Conservation (phyloP, 1,140 invertebrate species). For the Anadara kagoshimensis region DNA sequence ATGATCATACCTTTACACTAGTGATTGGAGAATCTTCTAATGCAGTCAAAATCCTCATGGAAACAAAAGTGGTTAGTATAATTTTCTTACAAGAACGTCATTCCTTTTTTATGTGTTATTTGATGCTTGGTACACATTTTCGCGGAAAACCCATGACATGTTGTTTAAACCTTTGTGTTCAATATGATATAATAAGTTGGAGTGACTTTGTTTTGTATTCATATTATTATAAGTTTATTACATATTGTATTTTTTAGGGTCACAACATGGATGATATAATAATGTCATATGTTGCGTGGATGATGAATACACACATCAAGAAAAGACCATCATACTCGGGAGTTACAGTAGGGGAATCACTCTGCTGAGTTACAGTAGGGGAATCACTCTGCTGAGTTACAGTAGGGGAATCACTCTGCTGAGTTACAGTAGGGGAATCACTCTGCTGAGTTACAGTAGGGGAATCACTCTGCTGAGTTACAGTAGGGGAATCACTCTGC, state of each 20-base stretch:
- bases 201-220: no score
- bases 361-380: constrained; percentile 49
- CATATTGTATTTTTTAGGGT: constrained; percentile 49
- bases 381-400: constrained; percentile 56
- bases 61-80: constrained; percentile 61
- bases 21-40: constrained; percentile 49
- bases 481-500: no score
- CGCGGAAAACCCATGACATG: no score
- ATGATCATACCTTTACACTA: constrained; percentile 63
- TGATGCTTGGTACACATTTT: no score
- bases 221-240: no score
- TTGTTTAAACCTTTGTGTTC: no score
- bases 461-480: no score
- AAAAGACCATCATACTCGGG: constrained; percentile 56
- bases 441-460: constrained; percentile 42
- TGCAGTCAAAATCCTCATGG: constrained; percentile 54
- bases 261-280: constrained; percentile 68
- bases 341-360: constrained; percentile 58
- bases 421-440: constrained; percentile 58
- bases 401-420: constrained; percentile 60
- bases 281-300: constrained; percentile 65
- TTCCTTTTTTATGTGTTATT: no score
- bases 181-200: no score
- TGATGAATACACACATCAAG: constrained; percentile 65
- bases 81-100: not conserved